Evolutionary conservation across 1,140 invertebrate genomes (phyloP), one percentile per base, ranked within the genome.

Genomic region (Matsumurasca onukii): DNA sequence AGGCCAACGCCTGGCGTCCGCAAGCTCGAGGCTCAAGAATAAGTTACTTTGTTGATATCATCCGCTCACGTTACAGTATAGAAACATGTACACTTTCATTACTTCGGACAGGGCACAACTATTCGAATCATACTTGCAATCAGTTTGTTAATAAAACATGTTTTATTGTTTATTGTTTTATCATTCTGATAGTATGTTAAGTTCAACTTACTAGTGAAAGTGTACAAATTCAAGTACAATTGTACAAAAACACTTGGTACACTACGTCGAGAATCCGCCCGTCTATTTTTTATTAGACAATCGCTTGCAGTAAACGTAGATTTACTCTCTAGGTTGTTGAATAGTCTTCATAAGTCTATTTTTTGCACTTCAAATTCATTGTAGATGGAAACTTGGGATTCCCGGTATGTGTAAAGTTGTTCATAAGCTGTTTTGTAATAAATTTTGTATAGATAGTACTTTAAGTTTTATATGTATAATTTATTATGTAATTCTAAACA

Each of bases 341-440:
- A 2, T 59, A 59, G 55, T 59, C 55, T 59, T 27, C 25, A 59
- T 59, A n/a, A 59, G 55, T 59, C 55, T 59, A 59, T 59, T 59
- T 59, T 59, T 59, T 59, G 55, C 55, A 59, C 55, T 27, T 24
- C n/a, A n/a, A n/a, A 27, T 59, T 59, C 20, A 59, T 59, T 29
- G 55, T 59, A 59, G 55, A 59, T 29, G 30, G n/a, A 59, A 59
- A 59, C 55, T 59, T 12, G 25, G 25, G 15, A 59, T 59, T 59
- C 25, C 13, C 24, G 55, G 25, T 12, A 59, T 13, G 15, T 59
- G 55, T 59, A 59, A 59, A 59, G 25, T 59, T 59, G 55, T 59
- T 27, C 55, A 29, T 27, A 59, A 5, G 25, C 25, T 59, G 55
- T 59, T 59, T 59, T 59, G 55, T 59, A 59, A 22, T 13, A 29